These are phyloP conservation scores for Lycophotia porphyrea DNA, from an alignment of 2,888 invertebrate species.

Conservation along the genomic window DNA sequence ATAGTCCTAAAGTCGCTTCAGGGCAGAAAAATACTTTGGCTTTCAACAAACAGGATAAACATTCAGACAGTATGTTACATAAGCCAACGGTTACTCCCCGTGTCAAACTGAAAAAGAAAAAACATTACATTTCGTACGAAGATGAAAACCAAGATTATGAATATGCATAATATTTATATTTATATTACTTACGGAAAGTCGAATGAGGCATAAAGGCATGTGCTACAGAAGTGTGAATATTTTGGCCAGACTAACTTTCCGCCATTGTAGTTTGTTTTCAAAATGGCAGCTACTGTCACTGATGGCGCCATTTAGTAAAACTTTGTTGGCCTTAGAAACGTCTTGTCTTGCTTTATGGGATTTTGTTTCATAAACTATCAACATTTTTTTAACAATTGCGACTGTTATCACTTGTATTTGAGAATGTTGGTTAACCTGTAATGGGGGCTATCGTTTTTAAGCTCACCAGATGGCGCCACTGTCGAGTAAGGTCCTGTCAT, in stretches of 20 bases:
- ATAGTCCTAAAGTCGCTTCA: not conserved
- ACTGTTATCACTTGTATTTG: no score
- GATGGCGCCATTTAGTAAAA: not conserved
- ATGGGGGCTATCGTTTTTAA: no score
- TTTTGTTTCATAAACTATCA: no score
- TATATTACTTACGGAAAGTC: not conserved
- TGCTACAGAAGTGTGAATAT: not conserved
- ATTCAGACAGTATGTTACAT: not conserved
- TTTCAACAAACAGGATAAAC: not conserved
- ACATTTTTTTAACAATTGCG: no score
- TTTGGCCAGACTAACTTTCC: not conserved
- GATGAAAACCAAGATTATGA: not conserved
- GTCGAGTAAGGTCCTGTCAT: no score
- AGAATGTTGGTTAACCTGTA: no score
- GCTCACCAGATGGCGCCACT: no score
- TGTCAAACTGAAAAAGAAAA: not conserved
- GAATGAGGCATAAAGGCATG: not conserved
- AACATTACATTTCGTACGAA: not conserved
- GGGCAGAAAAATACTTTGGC: conserved; percentile 4
- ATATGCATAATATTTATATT: not conserved
- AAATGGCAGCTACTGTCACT: not conserved
- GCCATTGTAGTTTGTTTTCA: not conserved
- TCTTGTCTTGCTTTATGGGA: no score
- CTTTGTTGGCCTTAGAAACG: not conserved
- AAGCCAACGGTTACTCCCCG: conserved; percentile 12